Base-by-base conservation (phyloP, 2,888 invertebrate species). In the Leucophenga maculata region DNA sequence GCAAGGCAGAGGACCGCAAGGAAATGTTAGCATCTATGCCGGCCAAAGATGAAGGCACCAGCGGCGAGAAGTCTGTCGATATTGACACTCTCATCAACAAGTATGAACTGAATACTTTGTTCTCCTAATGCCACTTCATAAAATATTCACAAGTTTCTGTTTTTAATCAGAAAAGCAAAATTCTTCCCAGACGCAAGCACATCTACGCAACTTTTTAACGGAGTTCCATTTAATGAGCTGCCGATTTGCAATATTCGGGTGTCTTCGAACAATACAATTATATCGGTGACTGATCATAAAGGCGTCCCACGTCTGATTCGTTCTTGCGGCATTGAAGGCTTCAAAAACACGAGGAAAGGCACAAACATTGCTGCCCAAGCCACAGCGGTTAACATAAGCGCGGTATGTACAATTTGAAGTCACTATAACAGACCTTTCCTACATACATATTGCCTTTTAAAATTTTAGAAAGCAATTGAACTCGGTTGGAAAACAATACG, bases 361-460 rank as follows among this genome's bases (percentile, higher is more conserved):
- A 98, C 98, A 4, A 98, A 97, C 86, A 94, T 98, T 82, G 98
- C 98, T 50, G 98, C 97, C 1, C 98, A 99, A 89, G 95, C 97
- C 13, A 95, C 97, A 26, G 98, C 96, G 26, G 92, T 97, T 68
- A 92, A 91, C 70, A 89, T 97, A 78, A 94, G 94, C 76, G 89
- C 90, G 70, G 96, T 96, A 90, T 90, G 91, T 74, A 39, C 16
- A 9, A 0, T 2, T 44, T 67, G 55, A 39, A 39, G 8, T 1
- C 39, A 1, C 1, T 39, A 3, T 39, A 39, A 11, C 11, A 0
- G 9, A 9, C 16, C 9, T 52, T 52, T 16, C 14, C 0, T 52
- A 26, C n/a, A n/a, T 26, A 26, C 4, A 16, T 18, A 13, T 18
- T 54, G 18, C n/a, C 16, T 1, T 57, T 13, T 57, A 13, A n/a